Base-by-base conservation (phyloP, 2,888 invertebrate genomes). In the Drosophila vallismaia region DNA sequence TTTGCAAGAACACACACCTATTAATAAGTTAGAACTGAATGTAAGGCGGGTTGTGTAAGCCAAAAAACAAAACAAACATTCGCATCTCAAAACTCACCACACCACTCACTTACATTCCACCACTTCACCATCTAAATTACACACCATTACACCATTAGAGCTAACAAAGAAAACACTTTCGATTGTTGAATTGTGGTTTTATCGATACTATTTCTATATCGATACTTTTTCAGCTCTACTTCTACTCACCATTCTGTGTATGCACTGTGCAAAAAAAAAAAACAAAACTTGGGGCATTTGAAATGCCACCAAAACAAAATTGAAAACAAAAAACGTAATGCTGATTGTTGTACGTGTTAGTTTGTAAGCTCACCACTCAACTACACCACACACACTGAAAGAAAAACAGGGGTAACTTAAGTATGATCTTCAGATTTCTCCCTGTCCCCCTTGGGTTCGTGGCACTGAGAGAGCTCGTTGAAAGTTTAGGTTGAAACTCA, bases 311-410 rank as follows among this genome's bases (percentile, higher is more conserved):
- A 31, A 8, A 9, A 1, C 6, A 33, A 53, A 53, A 67, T 66
- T 33, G 10, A 52, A 45, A 45, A 36, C 26, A 12, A 9, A 63
- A 62, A 52, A 36, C n/a, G 53, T 64, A 51, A 45, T 51, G 66
- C 45, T 66, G 66, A 66, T 64, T 66, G 64, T 64, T 64, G 64
- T 64, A 67, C 64, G 53, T 46, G 45, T 66, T 64, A 64, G 64
- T 26, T 24, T 53, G 7, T 64, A 64, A 64, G 67, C 31, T 52
- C 36, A 52, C 28, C 19, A 50, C 31, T 62, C 24, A 24, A 62
- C 28, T 28, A 48, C 56, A 28, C 55, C 26, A 33, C 51, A 31
- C 29, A 48, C 36, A 48, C 33, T 29, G 59, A 46, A 14, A 46
- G 29, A 36, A 38, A 46, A 24, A 14, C 33, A 26, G 14, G 58